A percentile compares a stretch with the other conserved stretches of the same genome.
Evolutionary conservation across 1,140 invertebrate species (phyloP).

Genomic region (Globodera rostochiensis): DNA sequence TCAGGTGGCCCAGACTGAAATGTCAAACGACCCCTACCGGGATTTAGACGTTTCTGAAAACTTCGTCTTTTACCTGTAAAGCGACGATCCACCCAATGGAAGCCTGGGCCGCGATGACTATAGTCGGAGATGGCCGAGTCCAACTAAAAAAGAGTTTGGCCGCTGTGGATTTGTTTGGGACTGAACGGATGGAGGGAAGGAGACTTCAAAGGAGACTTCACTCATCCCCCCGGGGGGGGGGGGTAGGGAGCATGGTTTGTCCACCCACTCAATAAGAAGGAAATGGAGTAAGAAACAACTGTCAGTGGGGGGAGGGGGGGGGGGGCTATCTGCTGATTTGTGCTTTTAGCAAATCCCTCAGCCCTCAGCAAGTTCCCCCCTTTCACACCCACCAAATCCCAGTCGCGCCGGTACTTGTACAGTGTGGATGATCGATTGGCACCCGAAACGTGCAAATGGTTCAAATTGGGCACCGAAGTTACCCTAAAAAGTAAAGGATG

Average conservation of each 20-base stretch:
- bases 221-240: not conserved
- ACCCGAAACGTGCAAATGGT: conserved; percentile 47
- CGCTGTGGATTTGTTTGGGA: not conserved
- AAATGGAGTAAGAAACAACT: not conserved
- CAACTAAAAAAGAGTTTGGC: conserved; percentile 35
- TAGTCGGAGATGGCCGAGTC: conserved; percentile 55
- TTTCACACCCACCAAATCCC: conserved; percentile 46
- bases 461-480: conserved; percentile 61
- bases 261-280: not conserved
- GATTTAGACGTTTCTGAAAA: not conserved
- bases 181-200: not conserved
- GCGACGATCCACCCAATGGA: conserved; percentile 59
- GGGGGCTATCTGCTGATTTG: not conserved
- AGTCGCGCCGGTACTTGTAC: conserved; percentile 55
- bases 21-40: too few species aligned
- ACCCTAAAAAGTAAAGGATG: conserved; percentile 50
- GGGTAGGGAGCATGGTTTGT: not conserved
- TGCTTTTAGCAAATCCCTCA: too few species aligned
- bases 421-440: conserved; percentile 54
- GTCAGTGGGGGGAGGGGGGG: not conserved
- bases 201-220: not conserved
- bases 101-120: conserved; percentile 45
- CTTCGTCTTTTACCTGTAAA: conserved; percentile 26
- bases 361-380: not conserved
- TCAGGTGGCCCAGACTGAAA: too few species aligned